phyloP scores from a whole-genome alignment of 92 coral and sea anemone genomes.

The Pocillopora grandis region DNA sequence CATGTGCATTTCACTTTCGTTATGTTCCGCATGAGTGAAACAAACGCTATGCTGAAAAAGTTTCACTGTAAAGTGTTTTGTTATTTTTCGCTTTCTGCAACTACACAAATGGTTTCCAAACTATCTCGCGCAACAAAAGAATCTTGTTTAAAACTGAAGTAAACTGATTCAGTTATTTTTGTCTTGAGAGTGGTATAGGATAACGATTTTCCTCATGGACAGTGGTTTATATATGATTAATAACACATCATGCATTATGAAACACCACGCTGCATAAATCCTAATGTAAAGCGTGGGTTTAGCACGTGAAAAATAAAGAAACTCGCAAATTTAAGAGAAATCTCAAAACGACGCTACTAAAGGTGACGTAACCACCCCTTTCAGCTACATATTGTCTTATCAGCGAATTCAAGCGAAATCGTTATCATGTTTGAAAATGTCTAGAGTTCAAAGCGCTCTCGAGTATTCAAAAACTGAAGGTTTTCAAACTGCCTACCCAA shows the following conservation, averaged over 20 bases:
- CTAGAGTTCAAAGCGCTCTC: not conserved
- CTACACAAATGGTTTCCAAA: constrained; percentile 1
- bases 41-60: not conserved
- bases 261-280: not conserved
- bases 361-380: constrained; percentile 31
- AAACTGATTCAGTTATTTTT: not conserved
- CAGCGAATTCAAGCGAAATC: not conserved
- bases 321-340: constrained; percentile 2
- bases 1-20: constrained; percentile 47
- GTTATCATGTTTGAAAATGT: constrained; percentile 8
- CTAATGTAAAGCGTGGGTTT: not conserved
- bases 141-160: not conserved
- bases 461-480: not conserved
- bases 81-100: constrained; percentile 6
- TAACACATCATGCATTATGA: not conserved
- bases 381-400: constrained; percentile 18
- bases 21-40: not conserved
- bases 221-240: no score
- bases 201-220: not conserved
- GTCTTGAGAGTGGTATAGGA: not conserved
- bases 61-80: not conserved
- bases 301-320: not conserved
- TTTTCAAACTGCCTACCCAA: not conserved
- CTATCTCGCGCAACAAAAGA: not conserved
- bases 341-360: constrained; percentile 1